These are phyloP conservation scores for Ectropis grisescens DNA, from an alignment of 1,140 invertebrate genomes.

Conservation along the genomic window DNA sequence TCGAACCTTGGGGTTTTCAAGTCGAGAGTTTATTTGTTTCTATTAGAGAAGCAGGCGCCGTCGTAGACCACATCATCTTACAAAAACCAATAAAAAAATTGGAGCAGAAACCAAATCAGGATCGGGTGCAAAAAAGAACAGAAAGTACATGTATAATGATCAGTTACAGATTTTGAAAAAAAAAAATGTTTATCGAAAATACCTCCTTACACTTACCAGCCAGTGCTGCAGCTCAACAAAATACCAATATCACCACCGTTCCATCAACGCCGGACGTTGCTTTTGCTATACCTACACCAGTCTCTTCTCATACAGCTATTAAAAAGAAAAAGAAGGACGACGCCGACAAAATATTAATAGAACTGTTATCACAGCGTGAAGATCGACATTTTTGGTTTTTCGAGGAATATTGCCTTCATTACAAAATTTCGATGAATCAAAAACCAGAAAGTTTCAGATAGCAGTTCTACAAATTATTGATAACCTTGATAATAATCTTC, in stretches of 20 bases:
- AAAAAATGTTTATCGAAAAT: conserved; percentile 4
- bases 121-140: conserved; percentile 2
- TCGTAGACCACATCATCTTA: too few species aligned
- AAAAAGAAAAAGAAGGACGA: conserved; percentile 5
- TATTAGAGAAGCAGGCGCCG: too few species aligned
- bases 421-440: conserved; percentile 7
- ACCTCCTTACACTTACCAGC: conserved; percentile 3
- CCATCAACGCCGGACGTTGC: conserved; percentile 1
- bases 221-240: conserved; percentile 4
- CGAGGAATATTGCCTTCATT: conserved; percentile 7
- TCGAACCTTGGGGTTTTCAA: too few species aligned
- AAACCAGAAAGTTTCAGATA: conserved; percentile 4
- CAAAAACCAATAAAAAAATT: conserved; percentile 1
- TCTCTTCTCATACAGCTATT: not conserved
- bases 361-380: conserved; percentile 5
- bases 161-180: conserved; percentile 5
- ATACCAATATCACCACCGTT: conserved; percentile 1
- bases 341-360: conserved; percentile 5
- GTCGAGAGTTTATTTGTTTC: too few species aligned
- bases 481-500: conserved; percentile 10
- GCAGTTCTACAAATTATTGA: conserved; percentile 7
- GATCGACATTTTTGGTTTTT: conserved; percentile 8
- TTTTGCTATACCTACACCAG: conserved; percentile 4
- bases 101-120: conserved; percentile 3
- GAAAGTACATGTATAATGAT: conserved; percentile 4